These are phyloP conservation scores for Doris montereyensis DNA, from an alignment of 2,888 invertebrate genomes.

Conservation along the genomic window DNA sequence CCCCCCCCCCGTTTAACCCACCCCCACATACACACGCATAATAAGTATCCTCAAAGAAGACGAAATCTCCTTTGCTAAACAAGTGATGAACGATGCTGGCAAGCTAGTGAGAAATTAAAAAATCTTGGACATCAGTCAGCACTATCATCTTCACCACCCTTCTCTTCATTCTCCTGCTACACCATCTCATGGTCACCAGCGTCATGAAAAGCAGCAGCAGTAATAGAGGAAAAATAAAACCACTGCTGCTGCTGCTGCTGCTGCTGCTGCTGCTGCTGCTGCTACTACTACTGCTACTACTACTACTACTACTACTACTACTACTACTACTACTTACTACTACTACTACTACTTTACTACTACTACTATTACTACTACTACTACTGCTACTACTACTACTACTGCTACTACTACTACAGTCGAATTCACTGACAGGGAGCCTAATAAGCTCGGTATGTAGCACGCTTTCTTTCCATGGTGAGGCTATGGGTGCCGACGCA, in stretches of 20 bases:
- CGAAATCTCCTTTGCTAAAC: no score
- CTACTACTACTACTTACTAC: constrained; percentile 13
- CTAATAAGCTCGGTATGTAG: no score
- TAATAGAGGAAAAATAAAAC: not conserved
- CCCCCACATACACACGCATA: no score
- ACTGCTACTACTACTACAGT: constrained; percentile 3
- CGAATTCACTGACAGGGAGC: no score
- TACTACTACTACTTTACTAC: not conserved
- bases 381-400: constrained; percentile 28
- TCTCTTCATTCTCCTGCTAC: not conserved
- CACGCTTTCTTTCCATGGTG: no score
- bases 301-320: constrained; percentile 28
- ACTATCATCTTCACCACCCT: not conserved
- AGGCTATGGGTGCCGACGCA: no score
- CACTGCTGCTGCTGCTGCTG: not conserved
- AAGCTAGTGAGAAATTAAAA: no score
- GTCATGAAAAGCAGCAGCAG: not conserved
- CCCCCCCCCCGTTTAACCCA: no score
- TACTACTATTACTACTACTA: constrained; percentile 3
- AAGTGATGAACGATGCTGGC: no score
- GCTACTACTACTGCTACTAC: constrained; percentile 18
- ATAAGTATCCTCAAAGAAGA: no score
- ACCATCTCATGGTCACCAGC: not conserved
- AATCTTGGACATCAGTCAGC: no score
- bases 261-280: not conserved